Evolutionary conservation across 2,888 invertebrate species (phyloP).

Genomic region (Apamea crenata): DNA sequence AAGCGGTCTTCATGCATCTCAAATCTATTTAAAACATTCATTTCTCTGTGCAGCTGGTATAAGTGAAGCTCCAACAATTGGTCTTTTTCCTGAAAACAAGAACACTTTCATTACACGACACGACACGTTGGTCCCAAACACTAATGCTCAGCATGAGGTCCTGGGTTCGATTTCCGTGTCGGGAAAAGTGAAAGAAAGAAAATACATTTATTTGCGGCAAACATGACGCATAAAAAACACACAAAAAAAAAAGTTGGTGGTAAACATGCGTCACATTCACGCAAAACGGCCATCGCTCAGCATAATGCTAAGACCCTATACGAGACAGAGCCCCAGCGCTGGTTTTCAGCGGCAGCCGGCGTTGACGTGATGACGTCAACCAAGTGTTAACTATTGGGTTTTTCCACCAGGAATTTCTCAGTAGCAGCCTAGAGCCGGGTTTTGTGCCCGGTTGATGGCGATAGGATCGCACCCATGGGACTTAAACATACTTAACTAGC

Average conservation of each 20-base stretch:
- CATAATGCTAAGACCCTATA: too few relatives aligned
- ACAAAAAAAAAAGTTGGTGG: too few relatives aligned
- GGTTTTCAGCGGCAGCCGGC: too few relatives aligned
- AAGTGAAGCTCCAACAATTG: conserved; percentile 91
- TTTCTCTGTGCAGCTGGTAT: conserved; percentile 93
- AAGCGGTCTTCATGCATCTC: conserved; percentile 93
- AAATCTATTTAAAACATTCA: conserved; percentile 93
- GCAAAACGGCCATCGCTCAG: too few relatives aligned
- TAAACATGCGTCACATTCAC: too few relatives aligned
- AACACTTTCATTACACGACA: conserved; percentile 56
- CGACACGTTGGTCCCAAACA: neutral
- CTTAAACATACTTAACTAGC: neutral
- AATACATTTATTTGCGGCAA: too few relatives aligned
- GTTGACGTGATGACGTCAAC: too few relatives aligned
- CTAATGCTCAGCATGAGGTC: neutral
- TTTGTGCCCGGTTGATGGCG: neutral
- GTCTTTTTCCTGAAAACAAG: conserved; percentile 78
- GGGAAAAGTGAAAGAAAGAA: too few relatives aligned
- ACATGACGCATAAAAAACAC: too few relatives aligned
- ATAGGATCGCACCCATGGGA: neutral
- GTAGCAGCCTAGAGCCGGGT: neutral
- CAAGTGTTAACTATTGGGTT: neutral
- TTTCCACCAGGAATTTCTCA: neutral
- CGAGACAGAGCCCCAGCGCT: too few relatives aligned
- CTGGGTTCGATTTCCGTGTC: neutral